Evolutionary conservation across 1,140 invertebrate genomes (phyloP).

Genomic region (Metaphire vulgaris): DNA sequence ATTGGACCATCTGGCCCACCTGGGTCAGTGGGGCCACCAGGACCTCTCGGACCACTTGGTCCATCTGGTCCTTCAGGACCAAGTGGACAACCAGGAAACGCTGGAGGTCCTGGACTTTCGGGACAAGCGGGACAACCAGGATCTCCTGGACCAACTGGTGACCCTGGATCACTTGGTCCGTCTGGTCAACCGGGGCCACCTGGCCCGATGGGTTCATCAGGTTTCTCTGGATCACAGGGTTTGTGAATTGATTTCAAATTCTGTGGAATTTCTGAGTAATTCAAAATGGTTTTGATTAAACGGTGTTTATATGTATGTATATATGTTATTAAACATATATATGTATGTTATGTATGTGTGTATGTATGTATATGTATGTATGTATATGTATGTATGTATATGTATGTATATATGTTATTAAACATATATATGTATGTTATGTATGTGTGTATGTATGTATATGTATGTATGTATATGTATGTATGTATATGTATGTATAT

Average conservation of each 20-base stretch:
- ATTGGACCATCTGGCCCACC: background rate
- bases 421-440: too few relatives aligned
- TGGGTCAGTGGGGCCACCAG: background rate
- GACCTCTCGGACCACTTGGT: background rate
- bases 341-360: too few relatives aligned
- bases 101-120: background rate
- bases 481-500: too few relatives aligned
- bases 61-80: background rate
- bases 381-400: too few relatives aligned
- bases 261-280: background rate
- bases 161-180: background rate
- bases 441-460: too few relatives aligned
- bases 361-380: too few relatives aligned
- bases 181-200: background rate
- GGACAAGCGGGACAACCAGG: background rate
- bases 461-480: too few relatives aligned
- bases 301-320: too few relatives aligned
- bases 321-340: too few relatives aligned
- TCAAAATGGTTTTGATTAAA: too few relatives aligned
- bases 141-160: background rate
- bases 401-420: too few relatives aligned
- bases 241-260: background rate
- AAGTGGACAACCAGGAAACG: background rate
- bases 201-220: background rate
- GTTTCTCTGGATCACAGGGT: background rate